Evolutionary conservation across 1,140 invertebrate genomes (phyloP), one percentile per base, ranked within the genome.

Genomic region (Aphis gossypii): DNA sequence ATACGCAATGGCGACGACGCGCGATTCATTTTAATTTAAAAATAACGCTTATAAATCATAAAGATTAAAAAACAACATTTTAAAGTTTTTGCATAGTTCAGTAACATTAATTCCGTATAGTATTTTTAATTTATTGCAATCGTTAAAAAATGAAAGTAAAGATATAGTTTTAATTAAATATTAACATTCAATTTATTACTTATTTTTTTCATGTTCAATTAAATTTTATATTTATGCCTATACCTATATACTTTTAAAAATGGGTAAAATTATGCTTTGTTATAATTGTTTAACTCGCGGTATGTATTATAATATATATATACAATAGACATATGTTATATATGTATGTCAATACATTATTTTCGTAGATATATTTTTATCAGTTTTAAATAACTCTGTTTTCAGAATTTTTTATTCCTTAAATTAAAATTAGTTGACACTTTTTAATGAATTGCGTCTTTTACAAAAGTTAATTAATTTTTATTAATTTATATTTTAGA

Each of bases 151-250:
- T 41, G 9, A 44, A 90, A 44, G 54, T 30, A 60, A 44, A 68
- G n/a, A 60, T 68, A 60, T 41, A 41, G 56, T 44, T 90, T 90
- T 90, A 90, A 90, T 90, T 90, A 68, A 90, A 90, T 68, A 90
- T 60, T 90, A 38, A 56, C 88, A 30, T 60, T 56, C 54, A 41
- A 90, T 90, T 90, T 90, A 90, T 90, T 44, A 44, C 89, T 68
- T 44, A 30, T 90, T 90, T 90, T 88, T 60, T 30, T 60, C 54
- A 23, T 56, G 35, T 90, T 56, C 35, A 56, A 90, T 56, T 90
- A 90, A 56, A 88, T 35, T 88, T 88, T 5, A 35, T 51, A 88
- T 88, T 88, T 88, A 88, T 88, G 44, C 9, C 46, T 88, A 44
- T n/a, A 51, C 51, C n/a, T 88, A 21, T 88, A 21, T n/a, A 89